These are phyloP conservation scores for Ommatoiulus sabulosus DNA, from an alignment of 2,888 invertebrate species.

Conservation along the genomic window DNA sequence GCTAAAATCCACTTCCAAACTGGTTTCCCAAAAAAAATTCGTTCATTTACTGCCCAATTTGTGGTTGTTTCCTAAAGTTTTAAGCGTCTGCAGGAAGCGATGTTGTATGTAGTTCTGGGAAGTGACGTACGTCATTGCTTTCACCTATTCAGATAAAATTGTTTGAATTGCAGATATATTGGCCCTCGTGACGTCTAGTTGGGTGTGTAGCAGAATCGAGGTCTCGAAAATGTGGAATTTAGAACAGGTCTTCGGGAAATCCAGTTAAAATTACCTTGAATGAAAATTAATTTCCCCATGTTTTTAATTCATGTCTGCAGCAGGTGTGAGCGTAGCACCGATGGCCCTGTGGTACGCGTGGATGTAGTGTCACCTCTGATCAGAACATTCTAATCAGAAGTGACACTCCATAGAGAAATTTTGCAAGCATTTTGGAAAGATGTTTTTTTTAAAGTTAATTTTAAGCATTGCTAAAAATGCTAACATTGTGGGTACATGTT, in stretches of 20 bases:
- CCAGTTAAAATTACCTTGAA: too few relatives aligned
- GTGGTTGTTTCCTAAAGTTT: not conserved
- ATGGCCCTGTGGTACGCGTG: too few relatives aligned
- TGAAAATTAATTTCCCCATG: too few relatives aligned
- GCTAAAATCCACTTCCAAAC: not conserved
- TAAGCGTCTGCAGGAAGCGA: not conserved
- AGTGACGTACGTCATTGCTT: not conserved
- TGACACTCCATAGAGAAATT: too few relatives aligned
- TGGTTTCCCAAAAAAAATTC: not conserved
- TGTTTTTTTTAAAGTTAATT: too few relatives aligned
- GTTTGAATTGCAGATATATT: not conserved
- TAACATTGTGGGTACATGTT: too few relatives aligned
- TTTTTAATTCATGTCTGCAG: too few relatives aligned
- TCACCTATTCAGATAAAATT: constrained; percentile 1
- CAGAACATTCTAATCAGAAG: too few relatives aligned
- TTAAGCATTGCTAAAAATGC: too few relatives aligned
- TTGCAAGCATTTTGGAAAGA: too few relatives aligned
- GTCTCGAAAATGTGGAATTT: not conserved
- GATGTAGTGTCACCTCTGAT: too few relatives aligned
- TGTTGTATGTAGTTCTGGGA: not conserved
- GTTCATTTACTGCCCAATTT: not conserved
- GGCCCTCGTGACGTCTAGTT: not conserved
- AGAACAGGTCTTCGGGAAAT: not conserved
- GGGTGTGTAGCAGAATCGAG: not conserved
- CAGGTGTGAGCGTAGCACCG: too few relatives aligned